Evolutionary conservation across 2,797 vertebrate genomes (phyloP).

Genomic region (Myripristis jacobus): DNA sequence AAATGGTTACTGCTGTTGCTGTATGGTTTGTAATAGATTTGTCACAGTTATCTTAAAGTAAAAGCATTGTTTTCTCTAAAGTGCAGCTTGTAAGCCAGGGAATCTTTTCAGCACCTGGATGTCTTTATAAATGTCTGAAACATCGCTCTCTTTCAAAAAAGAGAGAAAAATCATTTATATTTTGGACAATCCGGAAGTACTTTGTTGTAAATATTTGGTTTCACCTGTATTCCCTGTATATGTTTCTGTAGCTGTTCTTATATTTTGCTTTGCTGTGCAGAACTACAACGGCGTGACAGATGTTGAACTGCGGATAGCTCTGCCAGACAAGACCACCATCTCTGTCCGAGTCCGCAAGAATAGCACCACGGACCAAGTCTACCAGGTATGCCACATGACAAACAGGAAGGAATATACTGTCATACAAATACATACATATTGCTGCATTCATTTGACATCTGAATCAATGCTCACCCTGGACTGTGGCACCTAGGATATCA

Average conservation of each 20-base stretch:
- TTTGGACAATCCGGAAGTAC: constrained; percentile 13
- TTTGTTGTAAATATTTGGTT: neutral
- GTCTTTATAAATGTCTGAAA: no score
- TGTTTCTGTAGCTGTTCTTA: constrained; percentile 6
- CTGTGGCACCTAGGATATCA: neutral
- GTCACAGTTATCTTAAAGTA: neutral
- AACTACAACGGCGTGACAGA: constrained; percentile 96
- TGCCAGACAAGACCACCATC: constrained; percentile 92
- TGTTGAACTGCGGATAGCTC: constrained; percentile 93
- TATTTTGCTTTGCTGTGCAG: constrained; percentile 71
- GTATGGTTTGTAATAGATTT: constrained; percentile 13
- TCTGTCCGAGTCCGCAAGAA: constrained; percentile 95
- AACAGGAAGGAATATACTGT: neutral
- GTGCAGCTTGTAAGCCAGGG: neutral
- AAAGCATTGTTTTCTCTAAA: neutral
- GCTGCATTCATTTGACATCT: neutral
- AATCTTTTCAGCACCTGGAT: neutral
- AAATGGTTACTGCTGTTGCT: neutral
- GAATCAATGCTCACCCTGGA: neutral
- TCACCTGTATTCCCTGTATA: neutral
- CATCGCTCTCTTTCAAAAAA: no score
- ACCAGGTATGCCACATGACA: constrained; percentile 85
- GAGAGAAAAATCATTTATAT: neutral
- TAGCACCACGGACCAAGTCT: constrained; percentile 97
- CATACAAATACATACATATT: no score